These are phyloP conservation scores for Cylas formicarius DNA, from an alignment of 1,140 invertebrate species.

Conservation along the genomic window DNA sequence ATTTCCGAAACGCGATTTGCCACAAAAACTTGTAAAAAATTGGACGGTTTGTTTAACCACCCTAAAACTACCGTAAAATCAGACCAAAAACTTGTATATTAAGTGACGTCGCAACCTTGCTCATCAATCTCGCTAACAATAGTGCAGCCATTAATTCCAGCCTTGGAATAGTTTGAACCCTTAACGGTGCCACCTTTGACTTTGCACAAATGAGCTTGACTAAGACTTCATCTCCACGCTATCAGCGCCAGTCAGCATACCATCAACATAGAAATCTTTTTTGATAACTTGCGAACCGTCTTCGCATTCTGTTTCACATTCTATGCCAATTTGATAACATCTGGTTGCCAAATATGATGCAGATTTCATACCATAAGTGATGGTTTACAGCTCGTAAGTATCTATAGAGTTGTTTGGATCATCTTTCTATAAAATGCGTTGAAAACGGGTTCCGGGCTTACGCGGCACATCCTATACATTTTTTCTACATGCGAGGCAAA, in stretches of 20 bases:
- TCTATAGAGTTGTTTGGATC: background rate
- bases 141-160: constrained; percentile 37
- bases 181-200: constrained; percentile 38
- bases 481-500: constrained; percentile 33
- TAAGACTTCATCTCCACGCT: constrained; percentile 1
- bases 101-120: constrained; percentile 14
- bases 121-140: constrained; percentile 29
- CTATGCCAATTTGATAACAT: constrained; percentile 21
- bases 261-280: constrained; percentile 40
- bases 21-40: constrained; percentile 32
- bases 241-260: constrained; percentile 28
- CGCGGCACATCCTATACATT: constrained; percentile 41
- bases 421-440: constrained; percentile 42
- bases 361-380: constrained; percentile 31
- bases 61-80: constrained; percentile 18
- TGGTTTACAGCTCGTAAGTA: constrained; percentile 25
- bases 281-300: constrained; percentile 18
- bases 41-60: constrained; percentile 30
- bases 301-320: constrained; percentile 20
- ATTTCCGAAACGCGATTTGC: constrained; percentile 36
- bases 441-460: constrained; percentile 36
- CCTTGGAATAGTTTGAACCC: constrained; percentile 30
- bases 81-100: constrained; percentile 22
- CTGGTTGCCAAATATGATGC: constrained; percentile 30
- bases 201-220: constrained; percentile 31